Conservation (phyloP, 2,797 vertebrate species). For the Tragelaphus oryx region DNA sequence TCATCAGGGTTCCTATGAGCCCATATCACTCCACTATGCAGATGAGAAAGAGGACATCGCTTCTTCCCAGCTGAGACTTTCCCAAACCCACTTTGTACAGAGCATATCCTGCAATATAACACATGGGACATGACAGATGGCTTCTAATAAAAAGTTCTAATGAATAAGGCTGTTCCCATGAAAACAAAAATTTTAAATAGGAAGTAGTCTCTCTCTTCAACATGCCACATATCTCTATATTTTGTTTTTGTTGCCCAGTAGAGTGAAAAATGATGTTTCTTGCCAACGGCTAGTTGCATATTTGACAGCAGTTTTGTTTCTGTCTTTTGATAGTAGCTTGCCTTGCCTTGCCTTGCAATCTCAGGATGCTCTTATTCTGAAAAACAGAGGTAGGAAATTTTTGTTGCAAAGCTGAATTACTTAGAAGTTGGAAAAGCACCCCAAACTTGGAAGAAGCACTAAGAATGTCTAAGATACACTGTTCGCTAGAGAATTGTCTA, state of each 20-base stretch:
- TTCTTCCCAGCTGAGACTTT: not conserved
- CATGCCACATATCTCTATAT: not conserved
- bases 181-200: not conserved
- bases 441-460: not conserved
- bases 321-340: not conserved
- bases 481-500: not conserved
- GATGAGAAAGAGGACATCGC: not conserved
- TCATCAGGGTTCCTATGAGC: not conserved
- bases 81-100: not conserved
- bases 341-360: not conserved
- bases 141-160: not conserved
- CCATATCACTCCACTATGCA: not conserved
- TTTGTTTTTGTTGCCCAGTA: not conserved
- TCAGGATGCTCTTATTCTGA: not conserved
- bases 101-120: not conserved
- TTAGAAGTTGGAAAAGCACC: not conserved
- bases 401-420: not conserved
- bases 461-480: not conserved
- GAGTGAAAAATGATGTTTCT: not conserved
- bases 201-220: not conserved
- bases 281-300: not conserved
- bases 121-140: too few relatives aligned
- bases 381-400: not conserved
- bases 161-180: not conserved
- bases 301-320: not conserved